phyloP scores from a whole-genome alignment of 35 echinoderm and acorn worm genomes.

The Apostichopus japonicus region DNA sequence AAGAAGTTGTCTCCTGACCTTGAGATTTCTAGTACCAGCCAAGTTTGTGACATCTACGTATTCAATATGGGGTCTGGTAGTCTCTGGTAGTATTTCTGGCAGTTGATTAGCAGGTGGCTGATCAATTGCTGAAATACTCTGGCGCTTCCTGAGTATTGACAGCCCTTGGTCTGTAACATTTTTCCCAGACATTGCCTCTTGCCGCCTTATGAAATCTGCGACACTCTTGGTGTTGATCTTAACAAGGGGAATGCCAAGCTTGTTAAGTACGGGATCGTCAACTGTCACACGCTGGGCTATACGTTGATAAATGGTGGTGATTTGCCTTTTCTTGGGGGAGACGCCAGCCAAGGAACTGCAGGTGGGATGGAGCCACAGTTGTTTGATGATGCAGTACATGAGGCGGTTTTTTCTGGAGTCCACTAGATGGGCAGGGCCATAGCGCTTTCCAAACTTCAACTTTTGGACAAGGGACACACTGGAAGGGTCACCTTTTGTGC shows the following conservation, averaged over 20 bases:
- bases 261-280: conserved; percentile 53
- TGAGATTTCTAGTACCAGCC: conserved; percentile 50
- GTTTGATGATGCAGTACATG: conserved; percentile 74
- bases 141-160: background rate
- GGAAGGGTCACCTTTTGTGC: too few species aligned
- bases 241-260: conserved; percentile 48
- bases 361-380: conserved; percentile 57
- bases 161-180: conserved; percentile 57
- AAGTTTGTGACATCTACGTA: conserved; percentile 42
- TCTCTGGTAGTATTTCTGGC: conserved; percentile 12
- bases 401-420: conserved; percentile 57
- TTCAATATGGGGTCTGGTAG: conserved; percentile 46
- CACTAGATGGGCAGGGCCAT: conserved; percentile 54
- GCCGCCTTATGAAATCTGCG: conserved; percentile 41
- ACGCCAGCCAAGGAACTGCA: conserved; percentile 6
- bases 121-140: conserved; percentile 33
- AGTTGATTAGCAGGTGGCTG: conserved; percentile 52
- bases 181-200: conserved; percentile 28
- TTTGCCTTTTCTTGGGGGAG: conserved; percentile 46
- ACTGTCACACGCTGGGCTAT: conserved; percentile 52
- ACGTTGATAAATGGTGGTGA: conserved; percentile 37
- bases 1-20: conserved; percentile 34
- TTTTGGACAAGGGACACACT: conserved; percentile 19
- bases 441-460: conserved; percentile 59
- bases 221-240: conserved; percentile 66